Conservation (phyloP, 2,888 invertebrate species). For the Megastigmus dorsalis region DNA sequence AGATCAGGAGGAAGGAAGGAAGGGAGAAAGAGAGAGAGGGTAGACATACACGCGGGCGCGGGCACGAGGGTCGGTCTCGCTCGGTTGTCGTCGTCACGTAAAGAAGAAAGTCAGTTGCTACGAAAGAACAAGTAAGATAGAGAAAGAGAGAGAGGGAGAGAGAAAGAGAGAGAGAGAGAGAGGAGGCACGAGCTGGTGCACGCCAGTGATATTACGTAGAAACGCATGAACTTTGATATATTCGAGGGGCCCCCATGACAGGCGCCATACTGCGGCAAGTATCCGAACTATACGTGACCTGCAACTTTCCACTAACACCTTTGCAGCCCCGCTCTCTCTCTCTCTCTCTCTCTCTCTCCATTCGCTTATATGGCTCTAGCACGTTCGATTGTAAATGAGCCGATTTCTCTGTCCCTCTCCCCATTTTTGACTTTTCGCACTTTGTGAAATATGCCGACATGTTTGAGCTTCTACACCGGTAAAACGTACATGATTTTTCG, state of each 20-base stretch:
- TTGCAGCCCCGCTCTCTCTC: background rate
- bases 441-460: constrained; percentile 23
- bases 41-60: background rate
- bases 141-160: constrained; percentile 48
- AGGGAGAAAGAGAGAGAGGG: too few species aligned
- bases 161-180: constrained; percentile 47
- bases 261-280: constrained; percentile 73
- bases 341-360: background rate
- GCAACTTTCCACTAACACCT: constrained; percentile 68
- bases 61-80: background rate
- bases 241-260: constrained; percentile 59
- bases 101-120: constrained; percentile 47
- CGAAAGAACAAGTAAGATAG: constrained; percentile 50
- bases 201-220: constrained; percentile 71
- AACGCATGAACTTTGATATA: constrained; percentile 75
- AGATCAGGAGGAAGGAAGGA: too few species aligned
- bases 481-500: too few species aligned
- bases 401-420: constrained; percentile 3
- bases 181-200: constrained; percentile 35
- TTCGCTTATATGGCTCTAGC: background rate
- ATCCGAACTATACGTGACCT: constrained; percentile 73
- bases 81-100: constrained; percentile 51
- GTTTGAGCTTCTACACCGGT: too few species aligned
- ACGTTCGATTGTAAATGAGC: constrained; percentile 48
- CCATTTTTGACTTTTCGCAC: constrained; percentile 15